Evolutionary conservation across 2,888 invertebrate genomes (phyloP), one percentile per base, ranked within the genome.

Genomic region (Cephus pygmeus): DNA sequence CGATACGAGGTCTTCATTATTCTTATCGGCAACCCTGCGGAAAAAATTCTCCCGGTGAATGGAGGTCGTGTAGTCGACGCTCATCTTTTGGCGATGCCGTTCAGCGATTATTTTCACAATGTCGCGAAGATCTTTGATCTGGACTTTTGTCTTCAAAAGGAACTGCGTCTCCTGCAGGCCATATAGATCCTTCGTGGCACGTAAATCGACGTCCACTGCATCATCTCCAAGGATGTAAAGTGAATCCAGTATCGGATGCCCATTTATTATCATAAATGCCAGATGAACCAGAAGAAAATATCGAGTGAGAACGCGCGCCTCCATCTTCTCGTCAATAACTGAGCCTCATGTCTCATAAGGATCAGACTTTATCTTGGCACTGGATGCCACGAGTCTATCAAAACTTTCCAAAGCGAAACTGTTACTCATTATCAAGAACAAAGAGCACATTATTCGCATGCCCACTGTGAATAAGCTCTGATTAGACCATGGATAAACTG

Each of bases 401-500:
- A 73, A 34, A 31, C 12, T 36, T 73, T 73, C 31, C 40, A 23
- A 33, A 30, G 34, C 33, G 9, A 11, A 76, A 76, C 4, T n/a
- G n/a, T 12, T n/a, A 23, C 34, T 76, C 34, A 56, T 76, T 73
- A 56, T 15, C 6, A 4, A 34, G 73, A 73, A 76, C 73, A 76
- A 73, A 73, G 73, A 73, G n/a, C 15, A 34, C 30, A 34, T n/a
- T 36, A 40, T n/a, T 36, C 34, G 71, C 71, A 71, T 71, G 33
- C 12, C 12, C 23, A 33, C 34, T 23, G 71, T 34, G 31, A 71
- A 71, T 71, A 11, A 15, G 56, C 23, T 23, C 23, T 56, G 56
- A 56, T 56, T 56, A 56, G 23, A 56, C 56, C 56, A 23, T 56
- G 56, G 56, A 75, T 71, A 73, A 78, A 80, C 76, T 80, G 77